These are phyloP conservation scores for Triplophysa dalaica DNA, from an alignment of 2,113 vertebrate species.

Conservation along the genomic window DNA sequence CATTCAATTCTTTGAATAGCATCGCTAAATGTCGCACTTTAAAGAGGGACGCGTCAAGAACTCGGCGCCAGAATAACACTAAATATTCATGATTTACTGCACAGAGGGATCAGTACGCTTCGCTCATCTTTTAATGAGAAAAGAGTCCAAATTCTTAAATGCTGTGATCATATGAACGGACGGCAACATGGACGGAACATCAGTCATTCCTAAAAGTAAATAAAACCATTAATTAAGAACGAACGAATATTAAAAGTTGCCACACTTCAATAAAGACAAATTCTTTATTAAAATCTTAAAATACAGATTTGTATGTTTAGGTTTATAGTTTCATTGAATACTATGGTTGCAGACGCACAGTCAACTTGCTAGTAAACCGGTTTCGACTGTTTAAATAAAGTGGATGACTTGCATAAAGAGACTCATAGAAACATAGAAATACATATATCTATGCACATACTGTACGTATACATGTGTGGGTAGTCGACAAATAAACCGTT, in stretches of 20 bases:
- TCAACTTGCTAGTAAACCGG: too few relatives aligned
- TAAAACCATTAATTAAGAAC: conserved; percentile 29
- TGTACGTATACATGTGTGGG: too few relatives aligned
- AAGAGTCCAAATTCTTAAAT: not conserved
- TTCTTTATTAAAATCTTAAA: too few relatives aligned
- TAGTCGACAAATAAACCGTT: too few relatives aligned
- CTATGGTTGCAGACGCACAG: too few relatives aligned
- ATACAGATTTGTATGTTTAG: not conserved
- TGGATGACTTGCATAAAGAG: too few relatives aligned
- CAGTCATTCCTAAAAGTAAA: conserved; percentile 11
- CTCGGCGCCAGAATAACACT: not conserved
- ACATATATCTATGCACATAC: too few relatives aligned
- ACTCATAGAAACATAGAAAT: too few relatives aligned
- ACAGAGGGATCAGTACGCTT: conserved; percentile 54
- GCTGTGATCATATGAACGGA: not conserved
- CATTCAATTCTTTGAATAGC: conserved; percentile 66
- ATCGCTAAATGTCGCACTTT: conserved; percentile 57
- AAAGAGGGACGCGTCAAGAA: conserved; percentile 20
- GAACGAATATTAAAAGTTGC: not conserved
- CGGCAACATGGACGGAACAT: not conserved
- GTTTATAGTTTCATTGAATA: too few relatives aligned
- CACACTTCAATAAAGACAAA: not conserved
- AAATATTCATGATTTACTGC: conserved; percentile 46
- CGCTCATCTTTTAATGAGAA: conserved; percentile 18
- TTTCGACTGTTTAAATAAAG: too few relatives aligned